Evolutionary conservation across 1,140 invertebrate species (phyloP), one percentile per base, ranked within the genome.

Genomic region (Penaeus indicus): DNA sequence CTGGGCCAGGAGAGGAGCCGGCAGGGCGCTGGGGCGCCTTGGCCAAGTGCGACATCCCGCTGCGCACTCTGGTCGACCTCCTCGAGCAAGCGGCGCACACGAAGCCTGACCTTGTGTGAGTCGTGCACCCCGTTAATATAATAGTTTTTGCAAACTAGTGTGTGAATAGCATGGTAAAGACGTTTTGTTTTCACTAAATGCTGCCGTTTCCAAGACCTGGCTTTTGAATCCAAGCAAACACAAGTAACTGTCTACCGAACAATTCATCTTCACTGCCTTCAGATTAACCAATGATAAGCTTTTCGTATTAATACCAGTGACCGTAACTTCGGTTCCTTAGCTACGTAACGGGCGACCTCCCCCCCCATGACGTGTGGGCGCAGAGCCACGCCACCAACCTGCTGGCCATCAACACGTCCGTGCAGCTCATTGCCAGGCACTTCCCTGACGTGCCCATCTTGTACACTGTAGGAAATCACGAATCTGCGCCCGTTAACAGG

Each of bases 271-370:
- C 25, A 38, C 69, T 32, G 38, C 11, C 69, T 27, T 13, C 7
- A 75, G 38, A 42, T 8, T 42, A 4, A 7, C 7, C 4, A 42
- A 42, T 4, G 7, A 42, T 42, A 8, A 42, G 7, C 38, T 4
- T 8, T 42, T 8, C 38, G 38, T 4, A 42, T 4, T 8, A 42
- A 42, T 4, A 4, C 38, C 38, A 77, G 62, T 78, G 11, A 10
- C 54, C 99, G 91, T 98, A 99, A 93, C 98, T 92, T 98, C n/a
- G 99, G 98, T 38, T n/a, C 72, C 92, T 92, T 92, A 94, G 95
- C 21, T 90, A 91, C 27, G 38, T 91, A 22, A 91, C 91, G 0
- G 91, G 91, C 11, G 91, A 91, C 72, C 86, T 90, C 27, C 91
- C 91, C 18, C 75, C 91, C 27, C 91, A 91, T 69, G 91, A 91